Evolutionary conservation across 2,113 vertebrate genomes (phyloP), one percentile per base, ranked within the genome.

Genomic region (Procavia capensis): DNA sequence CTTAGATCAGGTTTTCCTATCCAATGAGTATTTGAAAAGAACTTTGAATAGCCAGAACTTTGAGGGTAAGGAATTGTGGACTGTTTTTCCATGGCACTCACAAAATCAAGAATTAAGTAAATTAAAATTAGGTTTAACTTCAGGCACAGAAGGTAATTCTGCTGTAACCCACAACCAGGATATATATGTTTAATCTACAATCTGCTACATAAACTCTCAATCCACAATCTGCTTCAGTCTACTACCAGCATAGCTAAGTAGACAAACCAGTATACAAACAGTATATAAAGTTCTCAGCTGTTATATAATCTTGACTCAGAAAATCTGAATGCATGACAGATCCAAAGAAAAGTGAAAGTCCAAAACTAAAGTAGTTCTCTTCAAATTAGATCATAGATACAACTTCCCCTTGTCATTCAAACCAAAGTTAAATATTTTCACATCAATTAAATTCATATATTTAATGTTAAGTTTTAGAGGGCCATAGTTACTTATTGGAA

Each of bases 311-410:
- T 93, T 88, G 80, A 10, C 68, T 82, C 57, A 90, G 90, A 76
- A 96, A 94, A 61, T 41, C 91, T 85, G 59, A 93, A 68, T 79
- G 70, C 74, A 72, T 68, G 41, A 34, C 43, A 88, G 45, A 92
- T 57, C 34, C 68, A 59, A n/a, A 83, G 91, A n/a, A n/a, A 91
- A 96, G 7, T 66, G 27, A 88, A 96, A 81, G 54, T 29, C 61
- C 29, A 61, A 89, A 81, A 47, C 9, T 5, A 57, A 39, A 72
- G 43, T 2, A 63, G 0, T 63, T 79, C n/a, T 85, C 83, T 95
- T 88, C 31, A 59, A 84, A 31, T 2, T 16, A 41, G 16, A 3
- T n/a, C 47, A 66, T 61, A 4, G 34, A 36, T 50, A 85, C 39
- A 7, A 31, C 45, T 9, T 9, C 83, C 43, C 47, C 64, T n/a